These are phyloP conservation scores for Odontesthes bonariensis DNA, from an alignment of 2,113 vertebrate species.

Conservation along the genomic window DNA sequence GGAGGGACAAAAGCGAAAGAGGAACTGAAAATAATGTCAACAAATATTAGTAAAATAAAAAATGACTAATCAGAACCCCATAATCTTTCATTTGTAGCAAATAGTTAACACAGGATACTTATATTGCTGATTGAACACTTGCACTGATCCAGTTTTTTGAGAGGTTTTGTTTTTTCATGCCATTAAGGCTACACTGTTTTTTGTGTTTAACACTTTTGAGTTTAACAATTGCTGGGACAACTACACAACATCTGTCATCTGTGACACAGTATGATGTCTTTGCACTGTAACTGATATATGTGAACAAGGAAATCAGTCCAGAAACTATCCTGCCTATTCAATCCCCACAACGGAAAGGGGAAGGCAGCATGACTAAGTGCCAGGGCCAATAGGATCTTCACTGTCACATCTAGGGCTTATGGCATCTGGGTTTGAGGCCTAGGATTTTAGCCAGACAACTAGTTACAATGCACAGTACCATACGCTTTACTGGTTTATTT, in stretches of 20 bases:
- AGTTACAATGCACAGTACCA: too few relatives aligned
- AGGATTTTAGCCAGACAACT: too few relatives aligned
- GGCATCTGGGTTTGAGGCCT: too few relatives aligned
- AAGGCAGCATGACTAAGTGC: not conserved
- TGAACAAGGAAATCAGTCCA: not conserved
- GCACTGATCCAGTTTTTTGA: not conserved
- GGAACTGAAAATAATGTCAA: not conserved
- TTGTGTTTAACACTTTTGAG: not conserved
- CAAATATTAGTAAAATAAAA: not conserved
- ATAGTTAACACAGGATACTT: not conserved
- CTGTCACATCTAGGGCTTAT: too few relatives aligned
- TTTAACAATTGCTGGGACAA: not conserved
- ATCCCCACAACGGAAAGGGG: not conserved
- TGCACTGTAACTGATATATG: not conserved
- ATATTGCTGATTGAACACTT: conserved; percentile 1
- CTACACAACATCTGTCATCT: conserved; percentile 1
- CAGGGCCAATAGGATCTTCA: too few relatives aligned
- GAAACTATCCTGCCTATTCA: not conserved
- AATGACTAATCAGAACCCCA: not conserved
- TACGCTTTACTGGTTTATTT: too few relatives aligned
- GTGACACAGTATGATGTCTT: not conserved
- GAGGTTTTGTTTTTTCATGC: conserved; percentile 6
- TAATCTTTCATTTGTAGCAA: not conserved
- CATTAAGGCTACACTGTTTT: not conserved
- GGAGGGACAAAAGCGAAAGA: not conserved